These are phyloP conservation scores for Picus viridis DNA, from an alignment of 2,797 vertebrate genomes.

Conservation along the genomic window DNA sequence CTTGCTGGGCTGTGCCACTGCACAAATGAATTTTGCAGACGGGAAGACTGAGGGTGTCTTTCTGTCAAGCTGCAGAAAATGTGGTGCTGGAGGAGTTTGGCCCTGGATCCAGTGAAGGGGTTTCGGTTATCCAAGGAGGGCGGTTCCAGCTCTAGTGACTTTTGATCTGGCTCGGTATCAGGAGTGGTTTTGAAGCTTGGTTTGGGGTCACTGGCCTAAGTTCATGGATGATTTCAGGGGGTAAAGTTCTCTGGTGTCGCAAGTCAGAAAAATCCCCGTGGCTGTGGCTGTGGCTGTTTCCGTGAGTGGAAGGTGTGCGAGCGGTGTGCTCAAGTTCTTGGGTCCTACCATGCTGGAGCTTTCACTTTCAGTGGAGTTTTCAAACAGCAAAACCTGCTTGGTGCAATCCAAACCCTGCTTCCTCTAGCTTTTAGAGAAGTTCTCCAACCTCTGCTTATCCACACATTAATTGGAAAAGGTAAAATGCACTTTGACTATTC, in stretches of 20 bases:
- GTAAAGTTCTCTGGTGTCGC: neutral
- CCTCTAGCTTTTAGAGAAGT: neutral
- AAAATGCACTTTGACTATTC: fast-evolving
- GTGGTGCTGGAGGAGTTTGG: neutral
- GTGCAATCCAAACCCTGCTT: neutral
- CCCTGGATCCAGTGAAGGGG: fast-evolving
- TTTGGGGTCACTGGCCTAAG: neutral
- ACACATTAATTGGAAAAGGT: neutral
- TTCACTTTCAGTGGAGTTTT: neutral
- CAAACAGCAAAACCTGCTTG: neutral
- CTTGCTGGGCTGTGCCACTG: conserved; percentile 12
- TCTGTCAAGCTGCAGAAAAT: neutral
- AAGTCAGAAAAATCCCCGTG: conserved; percentile 9
- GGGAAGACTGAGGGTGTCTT: conserved; percentile 7
- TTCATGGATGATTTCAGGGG: neutral
- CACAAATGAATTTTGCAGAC: conserved; percentile 53
- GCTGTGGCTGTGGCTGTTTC: fast-evolving
- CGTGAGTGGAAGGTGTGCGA: neutral
- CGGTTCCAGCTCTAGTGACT: neutral
- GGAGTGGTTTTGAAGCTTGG: neutral
- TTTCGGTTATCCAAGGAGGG: neutral
- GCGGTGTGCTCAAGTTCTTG: fast-evolving
- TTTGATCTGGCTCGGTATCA: neutral
- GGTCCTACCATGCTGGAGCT: neutral
- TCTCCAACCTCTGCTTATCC: neutral